Conservation (phyloP, 1,140 invertebrate genomes). For the Trypoxylus dichotomus region DNA sequence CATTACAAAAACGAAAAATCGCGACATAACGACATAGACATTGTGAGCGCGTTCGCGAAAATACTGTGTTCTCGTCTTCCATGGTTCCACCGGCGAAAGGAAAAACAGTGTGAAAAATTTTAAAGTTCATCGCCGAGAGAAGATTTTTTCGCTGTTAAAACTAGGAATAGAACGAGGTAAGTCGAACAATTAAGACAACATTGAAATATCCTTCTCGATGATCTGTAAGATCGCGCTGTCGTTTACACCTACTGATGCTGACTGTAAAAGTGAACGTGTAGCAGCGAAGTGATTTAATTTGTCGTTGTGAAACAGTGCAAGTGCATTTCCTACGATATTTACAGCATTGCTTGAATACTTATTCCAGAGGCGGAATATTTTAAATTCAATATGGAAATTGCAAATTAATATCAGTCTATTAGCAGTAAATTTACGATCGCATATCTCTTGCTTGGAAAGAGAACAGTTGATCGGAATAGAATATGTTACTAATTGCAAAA, state of each 20-base stretch:
- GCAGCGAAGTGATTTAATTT: constrained; percentile 2
- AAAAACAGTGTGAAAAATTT: neutral
- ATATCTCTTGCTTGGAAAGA: too few species aligned
- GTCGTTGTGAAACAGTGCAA: neutral
- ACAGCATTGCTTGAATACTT: neutral
- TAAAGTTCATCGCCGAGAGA: neutral
- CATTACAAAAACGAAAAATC: neutral
- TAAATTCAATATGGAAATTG: neutral
- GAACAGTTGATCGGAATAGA: too few species aligned
- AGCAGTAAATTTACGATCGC: too few species aligned
- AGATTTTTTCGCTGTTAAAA: neutral
- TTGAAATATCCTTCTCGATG: neutral
- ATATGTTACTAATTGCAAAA: too few species aligned
- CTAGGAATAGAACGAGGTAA: neutral
- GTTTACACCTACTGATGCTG: neutral
- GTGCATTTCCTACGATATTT: neutral
- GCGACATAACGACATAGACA: neutral
- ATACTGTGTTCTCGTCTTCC: neutral
- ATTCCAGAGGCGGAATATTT: neutral
- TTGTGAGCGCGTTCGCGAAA: neutral
- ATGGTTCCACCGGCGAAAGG: neutral
- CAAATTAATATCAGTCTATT: neutral
- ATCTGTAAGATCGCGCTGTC: neutral
- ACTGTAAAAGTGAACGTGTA: neutral
- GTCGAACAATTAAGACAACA: neutral